A percentile compares a stretch with the other conserved stretches of the same genome.
These are phyloP conservation scores for Drosophila sucinea DNA, from an alignment of 1,140 invertebrate genomes.

Conservation along the genomic window DNA sequence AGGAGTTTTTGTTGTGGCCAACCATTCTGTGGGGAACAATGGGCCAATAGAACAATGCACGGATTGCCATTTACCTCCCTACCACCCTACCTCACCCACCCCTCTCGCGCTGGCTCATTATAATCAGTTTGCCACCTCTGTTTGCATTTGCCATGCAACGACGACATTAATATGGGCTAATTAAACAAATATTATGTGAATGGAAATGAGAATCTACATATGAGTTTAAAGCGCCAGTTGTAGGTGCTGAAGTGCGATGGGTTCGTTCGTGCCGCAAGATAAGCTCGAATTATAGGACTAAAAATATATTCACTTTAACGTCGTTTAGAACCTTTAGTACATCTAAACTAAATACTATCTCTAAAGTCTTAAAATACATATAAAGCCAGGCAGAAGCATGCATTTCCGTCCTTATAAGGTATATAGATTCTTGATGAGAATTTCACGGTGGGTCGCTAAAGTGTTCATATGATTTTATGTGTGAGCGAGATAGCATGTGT, in stretches of 20 bases:
- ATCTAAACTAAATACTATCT: no score
- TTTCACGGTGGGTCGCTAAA: no score
- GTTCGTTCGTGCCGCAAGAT: background rate
- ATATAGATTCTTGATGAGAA: no score
- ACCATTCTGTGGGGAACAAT: constrained; percentile 30
- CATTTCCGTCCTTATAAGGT: no score
- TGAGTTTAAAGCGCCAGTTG: constrained; percentile 12
- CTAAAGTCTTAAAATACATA: no score
- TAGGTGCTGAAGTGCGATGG: background rate
- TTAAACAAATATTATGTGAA: constrained; percentile 70
- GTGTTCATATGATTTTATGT: no score
- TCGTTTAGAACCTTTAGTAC: no score
- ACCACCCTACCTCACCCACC: background rate
- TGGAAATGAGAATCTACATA: constrained; percentile 7
- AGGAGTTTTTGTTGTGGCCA: background rate
- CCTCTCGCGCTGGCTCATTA: constrained; percentile 16
- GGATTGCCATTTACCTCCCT: constrained; percentile 30
- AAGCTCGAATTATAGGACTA: background rate
- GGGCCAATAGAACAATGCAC: constrained; percentile 27
- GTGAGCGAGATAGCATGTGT: no score
- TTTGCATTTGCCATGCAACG: constrained; percentile 56
- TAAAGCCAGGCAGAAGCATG: no score
- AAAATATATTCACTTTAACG: background rate
- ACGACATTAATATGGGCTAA: constrained; percentile 76
- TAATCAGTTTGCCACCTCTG: constrained; percentile 62